Percentiles rank a stretch among this genome's conserved stretches.
Conservation (phyloP, 2,113 vertebrate genomes). For the Rhinoptilus africanus region DNA sequence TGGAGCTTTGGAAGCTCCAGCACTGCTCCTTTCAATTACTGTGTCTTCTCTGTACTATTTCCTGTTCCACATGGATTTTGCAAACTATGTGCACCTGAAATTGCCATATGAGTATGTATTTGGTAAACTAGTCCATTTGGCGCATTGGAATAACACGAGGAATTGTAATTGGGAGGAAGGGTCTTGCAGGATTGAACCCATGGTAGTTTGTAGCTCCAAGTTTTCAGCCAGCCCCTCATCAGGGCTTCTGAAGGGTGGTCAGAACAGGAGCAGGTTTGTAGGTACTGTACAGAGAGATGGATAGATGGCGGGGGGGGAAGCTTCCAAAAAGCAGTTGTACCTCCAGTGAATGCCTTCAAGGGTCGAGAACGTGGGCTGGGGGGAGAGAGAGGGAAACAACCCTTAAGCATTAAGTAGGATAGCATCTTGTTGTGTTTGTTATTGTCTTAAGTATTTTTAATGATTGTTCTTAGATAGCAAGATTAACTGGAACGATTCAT, state of each 20-base stretch:
- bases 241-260: background rate
- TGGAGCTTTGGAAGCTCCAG: background rate
- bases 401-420: background rate
- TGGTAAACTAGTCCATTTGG: background rate
- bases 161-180: background rate
- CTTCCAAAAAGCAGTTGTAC: background rate
- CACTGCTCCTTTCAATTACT: background rate
- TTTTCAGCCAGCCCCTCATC: background rate
- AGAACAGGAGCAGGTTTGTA: background rate
- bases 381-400: background rate
- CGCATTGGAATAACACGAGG: accelerated
- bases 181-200: background rate
- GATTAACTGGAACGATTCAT: background rate
- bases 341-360: background rate
- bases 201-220: background rate
- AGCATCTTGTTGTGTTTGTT: background rate
- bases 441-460: background rate
- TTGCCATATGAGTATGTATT: background rate
- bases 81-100: background rate
- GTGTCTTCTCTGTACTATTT: background rate
- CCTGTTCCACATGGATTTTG: background rate
- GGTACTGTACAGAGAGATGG: background rate
- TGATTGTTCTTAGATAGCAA: background rate
- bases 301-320: background rate
- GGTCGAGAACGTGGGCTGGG: background rate